Percentiles rank a stretch among this genome's conserved stretches.
Conservation (phyloP, 2,888 invertebrate species). For the Drosophila histrio region DNA sequence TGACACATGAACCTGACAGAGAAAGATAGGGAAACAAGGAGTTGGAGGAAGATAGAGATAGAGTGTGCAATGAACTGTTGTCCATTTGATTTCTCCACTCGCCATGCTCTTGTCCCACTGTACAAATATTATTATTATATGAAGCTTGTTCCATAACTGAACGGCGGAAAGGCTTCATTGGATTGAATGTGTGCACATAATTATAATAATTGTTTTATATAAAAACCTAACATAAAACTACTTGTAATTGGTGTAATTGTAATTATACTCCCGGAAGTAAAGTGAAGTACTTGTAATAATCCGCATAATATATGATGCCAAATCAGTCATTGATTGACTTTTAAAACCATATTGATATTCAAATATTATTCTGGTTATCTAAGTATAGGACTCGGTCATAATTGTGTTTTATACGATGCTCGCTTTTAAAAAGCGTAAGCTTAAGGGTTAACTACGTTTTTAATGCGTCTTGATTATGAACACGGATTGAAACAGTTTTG, state of each 20-base stretch:
- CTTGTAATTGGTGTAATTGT: neutral
- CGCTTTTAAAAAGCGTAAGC: no score
- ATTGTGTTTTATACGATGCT: neutral
- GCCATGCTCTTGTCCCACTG: constrained; percentile 42
- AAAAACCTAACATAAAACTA: constrained; percentile 3
- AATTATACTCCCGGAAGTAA: neutral
- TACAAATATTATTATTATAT: constrained; percentile 54
- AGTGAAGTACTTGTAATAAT: neutral
- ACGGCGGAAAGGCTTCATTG: constrained; percentile 31
- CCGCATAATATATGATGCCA: neutral
- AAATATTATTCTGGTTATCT: constrained; percentile 4
- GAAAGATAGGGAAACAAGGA: neutral
- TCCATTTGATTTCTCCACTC: neutral
- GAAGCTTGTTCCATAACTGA: constrained; percentile 37
- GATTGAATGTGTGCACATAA: constrained; percentile 25
- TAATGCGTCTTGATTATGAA: no score
- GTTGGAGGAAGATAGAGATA: neutral
- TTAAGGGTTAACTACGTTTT: no score
- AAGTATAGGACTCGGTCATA: neutral
- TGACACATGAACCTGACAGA: neutral
- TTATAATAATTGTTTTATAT: constrained; percentile 17
- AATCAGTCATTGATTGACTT: neutral
- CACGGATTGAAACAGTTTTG: no score
- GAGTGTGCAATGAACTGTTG: neutral
- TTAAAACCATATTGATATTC: constrained; percentile 5